phyloP scores from a whole-genome alignment of 2,797 vertebrate species.

The Lacerta agilis region DNA sequence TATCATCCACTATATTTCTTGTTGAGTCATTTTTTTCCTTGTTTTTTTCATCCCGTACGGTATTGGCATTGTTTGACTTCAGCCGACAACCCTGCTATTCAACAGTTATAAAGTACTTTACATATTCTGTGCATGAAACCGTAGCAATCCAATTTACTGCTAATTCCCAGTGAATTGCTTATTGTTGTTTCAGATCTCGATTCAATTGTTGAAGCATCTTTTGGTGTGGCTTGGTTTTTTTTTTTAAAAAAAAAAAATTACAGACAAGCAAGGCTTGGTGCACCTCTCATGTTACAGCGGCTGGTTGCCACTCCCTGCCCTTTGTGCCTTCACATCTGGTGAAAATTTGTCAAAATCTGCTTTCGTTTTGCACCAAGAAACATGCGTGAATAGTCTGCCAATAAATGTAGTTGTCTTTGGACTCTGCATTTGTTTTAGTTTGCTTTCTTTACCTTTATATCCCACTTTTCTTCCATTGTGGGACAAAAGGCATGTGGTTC shows the following conservation, averaged over 20 bases:
- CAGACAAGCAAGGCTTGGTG: background rate
- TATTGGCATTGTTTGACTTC: background rate
- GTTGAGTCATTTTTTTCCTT: background rate
- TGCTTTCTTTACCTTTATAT: too few relatives aligned
- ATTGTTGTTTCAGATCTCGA: slow-evolving; percentile 18
- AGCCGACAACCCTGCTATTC: background rate
- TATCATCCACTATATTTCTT: background rate
- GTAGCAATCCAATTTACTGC: slow-evolving; percentile 30
- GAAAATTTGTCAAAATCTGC: background rate
- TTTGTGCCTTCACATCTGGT: background rate
- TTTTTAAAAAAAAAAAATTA: background rate
- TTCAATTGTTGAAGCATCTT: slow-evolving; percentile 23
- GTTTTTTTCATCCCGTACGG: background rate
- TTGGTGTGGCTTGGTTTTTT: slow-evolving; percentile 5
- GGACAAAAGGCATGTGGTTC: too few relatives aligned
- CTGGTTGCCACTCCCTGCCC: background rate
- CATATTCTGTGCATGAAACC: slow-evolving; percentile 21
- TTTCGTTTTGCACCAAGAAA: background rate
- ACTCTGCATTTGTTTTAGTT: background rate
- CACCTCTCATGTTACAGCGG: background rate
- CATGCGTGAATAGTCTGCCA: background rate
- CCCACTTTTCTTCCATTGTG: background rate
- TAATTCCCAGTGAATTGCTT: slow-evolving; percentile 13
- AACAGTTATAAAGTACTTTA: slow-evolving; percentile 12
- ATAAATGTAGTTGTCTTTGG: background rate